Evolutionary conservation across 2,113 vertebrate species (phyloP), one percentile per base, ranked within the genome.

Genomic region (Callopanchax toddi): DNA sequence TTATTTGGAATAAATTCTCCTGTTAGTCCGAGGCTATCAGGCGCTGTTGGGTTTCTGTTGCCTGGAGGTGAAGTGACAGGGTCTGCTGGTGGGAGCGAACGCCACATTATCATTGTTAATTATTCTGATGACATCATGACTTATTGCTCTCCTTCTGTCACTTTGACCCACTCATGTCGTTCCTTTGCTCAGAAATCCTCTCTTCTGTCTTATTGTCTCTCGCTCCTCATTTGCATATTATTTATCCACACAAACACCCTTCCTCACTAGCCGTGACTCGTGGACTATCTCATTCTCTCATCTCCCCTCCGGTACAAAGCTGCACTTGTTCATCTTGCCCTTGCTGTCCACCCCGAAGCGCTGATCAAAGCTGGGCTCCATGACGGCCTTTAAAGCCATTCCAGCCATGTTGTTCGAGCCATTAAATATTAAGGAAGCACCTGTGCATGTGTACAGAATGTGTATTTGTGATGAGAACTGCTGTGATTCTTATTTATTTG

Each of bases 401-500:
- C 58, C 76, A 78, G 51, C 21, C 60, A 34, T 48, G 67, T 77
- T 87, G 74, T 79, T 82, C 57, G 40, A 52, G 39, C 36, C 58
- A 81, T 90, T 65, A 89, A 90, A 90, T 86, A 90, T 85, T 90
- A 77, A 90, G 26, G 26, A 22, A 60, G 50, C 74, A 86, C 76
- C 78, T 83, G 67, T 76, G 55, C 53, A 29, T 68, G 68, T 61
- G 29, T 43, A 25, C 25, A 8, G 44, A 29, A 60, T 34, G 49
- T n/a, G 23, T 37, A 37, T 55, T 12, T 49, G 52, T 15, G 25
- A 43, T 48, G 15, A 45, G 25, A 71, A 6, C 29, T 26, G 26
- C 3, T n/a, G 26, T 26, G 3, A 26, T 6, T 4, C 26, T 32
- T 32, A 32, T 32, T 32, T 32, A 32, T 32, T 32, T 32, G 10